A percentile compares a stretch with the other conserved stretches of the same genome.
phyloP scores from a whole-genome alignment of 2,113 vertebrate species.

The Heterocephalus glaber region DNA sequence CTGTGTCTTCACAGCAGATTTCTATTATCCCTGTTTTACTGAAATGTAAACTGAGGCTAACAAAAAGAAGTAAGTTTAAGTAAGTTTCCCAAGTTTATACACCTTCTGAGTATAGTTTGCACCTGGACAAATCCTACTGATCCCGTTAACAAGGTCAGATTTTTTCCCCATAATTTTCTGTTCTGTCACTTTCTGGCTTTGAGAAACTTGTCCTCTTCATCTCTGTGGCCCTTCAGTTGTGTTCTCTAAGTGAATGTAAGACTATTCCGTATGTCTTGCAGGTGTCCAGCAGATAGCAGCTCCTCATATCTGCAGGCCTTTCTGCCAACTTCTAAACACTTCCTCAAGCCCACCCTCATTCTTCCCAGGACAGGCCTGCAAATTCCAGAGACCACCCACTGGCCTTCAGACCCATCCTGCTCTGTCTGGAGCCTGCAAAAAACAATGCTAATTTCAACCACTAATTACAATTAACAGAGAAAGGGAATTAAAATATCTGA shows the following conservation, averaged over 20 bases:
- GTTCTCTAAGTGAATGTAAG: neutral
- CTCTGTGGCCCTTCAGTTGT: neutral
- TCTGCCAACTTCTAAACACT: neutral
- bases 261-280: neutral
- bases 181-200: neutral
- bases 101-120: neutral
- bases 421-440: neutral
- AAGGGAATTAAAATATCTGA: slow-evolving; percentile 55
- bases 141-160: neutral
- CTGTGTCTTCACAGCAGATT: neutral
- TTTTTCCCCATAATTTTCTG: neutral
- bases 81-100: neutral
- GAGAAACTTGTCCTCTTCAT: neutral
- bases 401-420: no score
- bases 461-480: neutral
- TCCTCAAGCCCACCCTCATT: neutral
- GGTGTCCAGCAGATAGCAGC: neutral
- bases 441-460: neutral
- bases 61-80: neutral
- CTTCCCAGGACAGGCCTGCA: neutral
- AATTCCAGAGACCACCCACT: neutral
- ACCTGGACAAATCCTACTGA: neutral
- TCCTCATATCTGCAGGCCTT: neutral
- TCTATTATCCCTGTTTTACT: neutral
- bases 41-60: neutral